Conservation (phyloP, 2,113 vertebrate species). For the Willisornis vidua region DNA sequence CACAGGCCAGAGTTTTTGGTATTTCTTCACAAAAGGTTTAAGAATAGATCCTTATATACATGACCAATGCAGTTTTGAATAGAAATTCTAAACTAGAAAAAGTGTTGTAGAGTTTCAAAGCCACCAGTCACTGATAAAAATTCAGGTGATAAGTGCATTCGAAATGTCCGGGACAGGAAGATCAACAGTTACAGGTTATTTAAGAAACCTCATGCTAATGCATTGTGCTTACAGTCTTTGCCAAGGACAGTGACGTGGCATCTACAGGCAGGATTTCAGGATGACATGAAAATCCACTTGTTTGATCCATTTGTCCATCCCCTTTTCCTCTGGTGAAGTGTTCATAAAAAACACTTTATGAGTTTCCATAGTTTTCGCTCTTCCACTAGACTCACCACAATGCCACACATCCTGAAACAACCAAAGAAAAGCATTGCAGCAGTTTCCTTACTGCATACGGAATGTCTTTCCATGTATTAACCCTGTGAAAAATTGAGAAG, state of each 20-base stretch:
- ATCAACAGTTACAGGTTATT: background rate
- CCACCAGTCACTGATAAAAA: background rate
- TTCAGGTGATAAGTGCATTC: background rate
- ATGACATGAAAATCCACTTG: background rate
- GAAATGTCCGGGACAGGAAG: background rate
- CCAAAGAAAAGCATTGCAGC: rapidly evolving
- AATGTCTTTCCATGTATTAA: background rate
- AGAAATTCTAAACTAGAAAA: background rate
- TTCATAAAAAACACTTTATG: background rate
- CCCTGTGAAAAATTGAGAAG: background rate
- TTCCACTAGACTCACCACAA: background rate
- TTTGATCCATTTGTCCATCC: background rate
- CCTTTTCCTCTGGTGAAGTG: background rate
- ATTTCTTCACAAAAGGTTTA: background rate
- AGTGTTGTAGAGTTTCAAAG: background rate
- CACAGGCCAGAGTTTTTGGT: background rate
- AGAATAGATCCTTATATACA: background rate
- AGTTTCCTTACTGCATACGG: background rate
- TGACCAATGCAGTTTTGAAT: background rate
- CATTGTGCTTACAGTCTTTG: background rate
- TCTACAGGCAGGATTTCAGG: background rate
- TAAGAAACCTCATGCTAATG: background rate
- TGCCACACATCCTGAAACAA: background rate
- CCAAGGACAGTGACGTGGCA: background rate
- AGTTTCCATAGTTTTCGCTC: background rate